Conservation (phyloP, 1,140 invertebrate species). For the Adoxophyes honmai region DNA sequence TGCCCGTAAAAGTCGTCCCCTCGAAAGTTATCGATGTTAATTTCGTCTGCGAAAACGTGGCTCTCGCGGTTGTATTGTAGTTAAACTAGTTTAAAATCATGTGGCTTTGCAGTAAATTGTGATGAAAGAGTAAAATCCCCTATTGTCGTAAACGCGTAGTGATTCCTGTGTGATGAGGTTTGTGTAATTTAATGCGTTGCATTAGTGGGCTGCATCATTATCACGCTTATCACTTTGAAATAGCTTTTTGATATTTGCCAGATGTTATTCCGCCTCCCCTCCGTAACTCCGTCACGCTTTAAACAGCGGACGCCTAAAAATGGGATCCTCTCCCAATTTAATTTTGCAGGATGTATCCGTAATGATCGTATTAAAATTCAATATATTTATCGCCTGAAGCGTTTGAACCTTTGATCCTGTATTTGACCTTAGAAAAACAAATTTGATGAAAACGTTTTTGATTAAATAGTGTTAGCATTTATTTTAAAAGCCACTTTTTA, state of each 20-base stretch:
- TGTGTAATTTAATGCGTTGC: conserved; percentile 47
- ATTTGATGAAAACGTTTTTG: background rate
- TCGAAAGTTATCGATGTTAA: conserved; percentile 31
- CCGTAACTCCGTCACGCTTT: conserved; percentile 2
- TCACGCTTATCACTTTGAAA: conserved; percentile 48
- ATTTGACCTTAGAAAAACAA: background rate
- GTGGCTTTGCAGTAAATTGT: background rate
- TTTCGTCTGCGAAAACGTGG: conserved; percentile 25
- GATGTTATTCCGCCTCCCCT: conserved; percentile 34
- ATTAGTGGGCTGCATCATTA: conserved; percentile 43
- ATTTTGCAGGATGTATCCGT: background rate
- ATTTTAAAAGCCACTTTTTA: conserved; percentile 15
- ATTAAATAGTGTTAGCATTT: too few relatives aligned
- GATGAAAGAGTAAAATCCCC: conserved; percentile 21
- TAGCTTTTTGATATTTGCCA: conserved; percentile 43
- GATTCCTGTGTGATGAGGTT: conserved; percentile 44
- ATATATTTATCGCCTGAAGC: conserved; percentile 9
- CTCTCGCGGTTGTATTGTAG: conserved; percentile 25
- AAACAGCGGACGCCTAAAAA: background rate
- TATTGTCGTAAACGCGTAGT: conserved; percentile 23
- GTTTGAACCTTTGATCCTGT: background rate
- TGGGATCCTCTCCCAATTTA: conserved; percentile 6
- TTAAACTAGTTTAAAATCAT: conserved; percentile 20
- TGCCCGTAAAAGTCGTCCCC: conserved; percentile 39
- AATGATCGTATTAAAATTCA: conserved; percentile 16